Evolutionary conservation across 2,113 vertebrate species (phyloP).

Genomic region (Ivindomyrus marchei): DNA sequence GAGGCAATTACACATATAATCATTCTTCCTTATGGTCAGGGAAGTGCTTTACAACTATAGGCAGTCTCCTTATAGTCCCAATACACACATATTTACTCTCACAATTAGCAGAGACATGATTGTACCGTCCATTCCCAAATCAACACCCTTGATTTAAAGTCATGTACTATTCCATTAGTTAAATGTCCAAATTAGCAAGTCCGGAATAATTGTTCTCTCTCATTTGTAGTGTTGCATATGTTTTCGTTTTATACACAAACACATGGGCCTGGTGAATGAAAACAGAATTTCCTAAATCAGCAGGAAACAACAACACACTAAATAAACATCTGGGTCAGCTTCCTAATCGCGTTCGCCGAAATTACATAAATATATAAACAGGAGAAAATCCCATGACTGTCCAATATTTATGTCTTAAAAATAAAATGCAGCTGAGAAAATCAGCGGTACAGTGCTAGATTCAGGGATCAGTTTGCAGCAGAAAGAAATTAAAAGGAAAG

Average conservation of each 20-base stretch:
- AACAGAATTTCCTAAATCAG: not conserved
- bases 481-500: not conserved
- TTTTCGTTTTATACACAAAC: not conserved
- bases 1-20: not conserved
- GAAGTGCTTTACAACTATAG: not conserved
- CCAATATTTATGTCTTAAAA: not conserved
- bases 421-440: not conserved
- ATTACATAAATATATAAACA: not conserved
- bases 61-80: not conserved
- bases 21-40: not conserved
- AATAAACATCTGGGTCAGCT: not conserved
- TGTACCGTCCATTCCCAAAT: not conserved
- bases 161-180: not conserved
- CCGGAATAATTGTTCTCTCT: not conserved
- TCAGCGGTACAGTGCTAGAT: not conserved
- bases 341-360: not conserved
- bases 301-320: not conserved
- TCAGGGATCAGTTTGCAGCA: not conserved
- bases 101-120: not conserved
- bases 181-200: not conserved
- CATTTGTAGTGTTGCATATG: not conserved
- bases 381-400: not conserved
- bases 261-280: not conserved
- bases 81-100: not conserved
- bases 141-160: not conserved